Percentiles rank a stretch among this genome's conserved stretches.
phyloP scores from a whole-genome alignment of 2,797 vertebrate species.

The Diceros bicornis region DNA sequence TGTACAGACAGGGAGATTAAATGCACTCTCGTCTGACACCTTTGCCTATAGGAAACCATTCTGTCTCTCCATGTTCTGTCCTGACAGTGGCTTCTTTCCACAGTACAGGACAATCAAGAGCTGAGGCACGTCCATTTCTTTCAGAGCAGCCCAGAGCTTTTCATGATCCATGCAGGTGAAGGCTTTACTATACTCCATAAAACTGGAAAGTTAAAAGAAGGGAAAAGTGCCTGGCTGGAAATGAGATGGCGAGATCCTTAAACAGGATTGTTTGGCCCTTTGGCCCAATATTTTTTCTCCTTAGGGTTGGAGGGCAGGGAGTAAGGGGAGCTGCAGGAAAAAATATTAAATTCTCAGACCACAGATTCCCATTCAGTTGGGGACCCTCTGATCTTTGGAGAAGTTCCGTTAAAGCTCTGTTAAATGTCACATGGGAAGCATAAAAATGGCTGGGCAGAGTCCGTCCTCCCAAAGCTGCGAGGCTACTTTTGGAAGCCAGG shows the following conservation, averaged over 20 bases:
- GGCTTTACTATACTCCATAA: too few species aligned
- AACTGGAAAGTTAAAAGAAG: conserved; percentile 70
- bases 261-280: not conserved
- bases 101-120: too few species aligned
- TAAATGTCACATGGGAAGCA: not conserved
- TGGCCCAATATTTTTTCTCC: conserved; percentile 14
- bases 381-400: not conserved
- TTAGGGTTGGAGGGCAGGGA: not conserved
- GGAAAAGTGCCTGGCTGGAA: not conserved
- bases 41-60: too few species aligned
- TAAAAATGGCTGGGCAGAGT: not conserved
- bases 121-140: too few species aligned
- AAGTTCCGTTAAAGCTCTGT: not conserved
- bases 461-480: not conserved
- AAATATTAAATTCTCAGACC: not conserved
- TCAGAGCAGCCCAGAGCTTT: too few species aligned
- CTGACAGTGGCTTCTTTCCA: too few species aligned
- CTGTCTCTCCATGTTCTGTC: too few species aligned
- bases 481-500: conserved; percentile 2
- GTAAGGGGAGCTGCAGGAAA: not conserved
- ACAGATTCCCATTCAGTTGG: not conserved
- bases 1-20: too few species aligned
- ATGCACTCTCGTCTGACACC: too few species aligned
- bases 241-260: not conserved
- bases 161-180: too few species aligned